Evolutionary conservation across 1,140 invertebrate genomes (phyloP).

Genomic region (Papilio glaucus): DNA sequence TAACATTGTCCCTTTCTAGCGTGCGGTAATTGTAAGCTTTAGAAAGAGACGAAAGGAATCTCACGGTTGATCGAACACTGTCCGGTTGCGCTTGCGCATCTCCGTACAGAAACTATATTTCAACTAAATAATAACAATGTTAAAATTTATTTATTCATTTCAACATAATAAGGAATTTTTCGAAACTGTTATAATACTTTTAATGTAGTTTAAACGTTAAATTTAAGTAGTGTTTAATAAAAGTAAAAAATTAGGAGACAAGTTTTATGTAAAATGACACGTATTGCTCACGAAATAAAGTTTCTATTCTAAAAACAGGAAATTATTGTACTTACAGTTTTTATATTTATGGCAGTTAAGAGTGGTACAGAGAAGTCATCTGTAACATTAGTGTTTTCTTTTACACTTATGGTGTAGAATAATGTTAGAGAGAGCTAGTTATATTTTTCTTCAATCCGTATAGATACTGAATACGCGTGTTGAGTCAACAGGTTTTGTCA

Average conservation of each 20-base stretch:
- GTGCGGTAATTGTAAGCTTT: constrained; percentile 1
- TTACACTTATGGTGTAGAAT: constrained; percentile 40
- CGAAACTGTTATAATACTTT: not conserved
- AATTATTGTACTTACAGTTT: constrained; percentile 41
- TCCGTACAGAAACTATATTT: constrained; percentile 53
- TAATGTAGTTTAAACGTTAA: constrained; percentile 2
- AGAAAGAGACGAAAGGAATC: constrained; percentile 67
- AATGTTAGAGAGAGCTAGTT: constrained; percentile 55
- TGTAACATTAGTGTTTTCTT: constrained; percentile 51
- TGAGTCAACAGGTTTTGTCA: constrained; percentile 78
- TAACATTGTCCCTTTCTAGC: constrained; percentile 59
- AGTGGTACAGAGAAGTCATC: constrained; percentile 47
- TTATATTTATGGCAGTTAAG: constrained; percentile 27
- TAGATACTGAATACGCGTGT: constrained; percentile 64
- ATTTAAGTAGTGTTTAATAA: constrained; percentile 42
- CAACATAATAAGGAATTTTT: not conserved
- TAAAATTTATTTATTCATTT: constrained; percentile 5
- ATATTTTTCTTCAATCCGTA: constrained; percentile 47
- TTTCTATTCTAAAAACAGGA: constrained; percentile 43
- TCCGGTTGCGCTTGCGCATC: constrained; percentile 72
- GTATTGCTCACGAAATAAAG: constrained; percentile 42
- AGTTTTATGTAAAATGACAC: constrained; percentile 44
- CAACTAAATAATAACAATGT: constrained; percentile 24
- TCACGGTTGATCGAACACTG: constrained; percentile 76
- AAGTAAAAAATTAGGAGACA: constrained; percentile 58